phyloP scores from a whole-genome alignment of 1,140 invertebrate species.

The Lepidostoma basale region DNA sequence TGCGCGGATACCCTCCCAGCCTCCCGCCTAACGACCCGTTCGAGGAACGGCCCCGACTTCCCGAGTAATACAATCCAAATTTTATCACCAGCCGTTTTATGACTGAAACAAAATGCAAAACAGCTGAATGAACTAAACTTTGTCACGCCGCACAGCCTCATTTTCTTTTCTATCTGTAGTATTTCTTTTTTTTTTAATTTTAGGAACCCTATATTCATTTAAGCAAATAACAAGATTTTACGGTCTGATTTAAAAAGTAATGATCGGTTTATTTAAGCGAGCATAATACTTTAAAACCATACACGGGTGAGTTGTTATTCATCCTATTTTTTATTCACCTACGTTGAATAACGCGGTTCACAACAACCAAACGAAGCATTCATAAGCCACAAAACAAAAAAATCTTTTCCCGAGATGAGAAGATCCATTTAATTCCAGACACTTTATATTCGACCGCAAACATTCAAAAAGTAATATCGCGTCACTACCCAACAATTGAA shows the following conservation, averaged over 20 bases:
- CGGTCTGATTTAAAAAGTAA: background rate
- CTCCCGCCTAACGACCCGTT: conserved; percentile 31
- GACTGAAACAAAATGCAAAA: too few relatives aligned
- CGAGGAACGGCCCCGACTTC: background rate
- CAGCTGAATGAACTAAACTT: too few relatives aligned
- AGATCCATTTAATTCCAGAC: too few relatives aligned
- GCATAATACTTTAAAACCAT: background rate
- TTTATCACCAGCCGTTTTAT: background rate
- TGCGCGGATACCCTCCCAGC: conserved; percentile 30
- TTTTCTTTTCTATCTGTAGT: too few relatives aligned
- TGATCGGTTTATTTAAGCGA: conserved; percentile 6
- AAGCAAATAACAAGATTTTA: background rate
- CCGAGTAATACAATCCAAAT: background rate
- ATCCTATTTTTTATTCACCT: conserved; percentile 7
- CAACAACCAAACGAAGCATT: conserved; percentile 12
- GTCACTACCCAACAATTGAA: too few relatives aligned
- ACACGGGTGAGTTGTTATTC: background rate
- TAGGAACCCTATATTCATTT: too few relatives aligned
- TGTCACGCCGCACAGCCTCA: too few relatives aligned
- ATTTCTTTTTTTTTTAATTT: too few relatives aligned
- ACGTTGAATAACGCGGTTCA: conserved; percentile 5
- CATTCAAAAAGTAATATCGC: too few relatives aligned
- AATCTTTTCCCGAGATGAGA: background rate
- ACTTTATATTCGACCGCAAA: too few relatives aligned
- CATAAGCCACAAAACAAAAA: conserved; percentile 6